These are phyloP conservation scores for Megalopta genalis DNA, from an alignment of 1,140 invertebrate genomes.

Conservation along the genomic window DNA sequence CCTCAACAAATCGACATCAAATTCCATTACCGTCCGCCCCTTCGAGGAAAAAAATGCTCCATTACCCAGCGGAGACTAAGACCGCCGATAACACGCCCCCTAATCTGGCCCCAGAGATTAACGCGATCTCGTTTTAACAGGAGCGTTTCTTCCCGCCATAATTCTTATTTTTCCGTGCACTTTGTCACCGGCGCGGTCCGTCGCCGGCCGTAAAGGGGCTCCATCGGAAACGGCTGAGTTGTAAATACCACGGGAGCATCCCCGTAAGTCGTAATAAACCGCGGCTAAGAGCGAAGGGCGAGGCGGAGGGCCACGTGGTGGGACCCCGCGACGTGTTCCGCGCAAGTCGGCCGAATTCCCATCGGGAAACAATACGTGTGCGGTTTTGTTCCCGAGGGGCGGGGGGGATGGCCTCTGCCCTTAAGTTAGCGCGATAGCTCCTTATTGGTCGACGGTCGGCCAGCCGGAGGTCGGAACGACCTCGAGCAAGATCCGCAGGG, in stretches of 20 bases:
- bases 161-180: constrained; percentile 47
- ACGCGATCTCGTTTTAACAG: constrained; percentile 31
- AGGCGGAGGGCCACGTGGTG: no score
- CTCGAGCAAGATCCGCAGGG: constrained; percentile 50
- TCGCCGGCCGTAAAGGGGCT: constrained; percentile 37
- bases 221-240: constrained; percentile 48
- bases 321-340: constrained; percentile 40
- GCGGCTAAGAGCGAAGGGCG: constrained; percentile 15
- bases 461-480: constrained; percentile 26
- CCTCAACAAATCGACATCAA: not conserved
- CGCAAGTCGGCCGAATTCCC: constrained; percentile 39
- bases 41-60: not conserved
- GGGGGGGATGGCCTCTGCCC: constrained; percentile 30
- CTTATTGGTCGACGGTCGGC: constrained; percentile 65
- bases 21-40: not conserved
- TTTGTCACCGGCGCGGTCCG: constrained; percentile 16
- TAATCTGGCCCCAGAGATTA: constrained; percentile 5
- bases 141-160: constrained; percentile 28
- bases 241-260: constrained; percentile 70
- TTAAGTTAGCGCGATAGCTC: constrained; percentile 49
- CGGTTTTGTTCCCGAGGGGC: constrained; percentile 48
- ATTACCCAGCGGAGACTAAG: not conserved
- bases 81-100: not conserved
- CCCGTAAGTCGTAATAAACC: constrained; percentile 71
- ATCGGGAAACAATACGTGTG: constrained; percentile 52